Conservation (phyloP, 2,113 vertebrate species). For the Pterocles orientalis region DNA sequence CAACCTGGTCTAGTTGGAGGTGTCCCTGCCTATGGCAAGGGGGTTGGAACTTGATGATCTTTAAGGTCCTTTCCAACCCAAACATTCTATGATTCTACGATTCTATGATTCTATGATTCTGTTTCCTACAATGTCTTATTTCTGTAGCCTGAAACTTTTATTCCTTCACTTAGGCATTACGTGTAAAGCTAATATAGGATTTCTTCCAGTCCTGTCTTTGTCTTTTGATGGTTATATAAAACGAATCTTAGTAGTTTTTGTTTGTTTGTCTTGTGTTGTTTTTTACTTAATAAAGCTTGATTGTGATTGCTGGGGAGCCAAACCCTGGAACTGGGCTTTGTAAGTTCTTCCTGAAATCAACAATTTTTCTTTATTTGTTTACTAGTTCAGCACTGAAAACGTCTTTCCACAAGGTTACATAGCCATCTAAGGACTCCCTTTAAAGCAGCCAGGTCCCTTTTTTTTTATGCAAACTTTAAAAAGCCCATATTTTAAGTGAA, state of each 20-base stretch:
- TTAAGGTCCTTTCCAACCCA: no score
- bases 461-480: background rate
- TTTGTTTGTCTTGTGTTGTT: background rate
- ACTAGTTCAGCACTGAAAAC: background rate
- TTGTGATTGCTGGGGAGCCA: background rate
- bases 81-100: no score
- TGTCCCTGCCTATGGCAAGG: no score
- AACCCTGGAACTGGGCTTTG: background rate
- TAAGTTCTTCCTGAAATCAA: background rate
- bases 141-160: background rate
- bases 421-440: background rate
- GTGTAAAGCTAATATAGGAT: background rate
- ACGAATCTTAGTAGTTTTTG: rapidly evolving
- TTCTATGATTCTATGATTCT: no score
- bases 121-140: background rate
- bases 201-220: background rate
- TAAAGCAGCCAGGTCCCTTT: background rate
- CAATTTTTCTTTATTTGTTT: background rate
- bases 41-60: no score
- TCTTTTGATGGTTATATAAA: background rate
- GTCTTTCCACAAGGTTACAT: background rate
- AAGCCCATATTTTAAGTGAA: background rate
- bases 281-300: background rate
- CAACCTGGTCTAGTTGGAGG: no score
- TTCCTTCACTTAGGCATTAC: background rate